phyloP scores from a whole-genome alignment of 2,113 vertebrate genomes.

The Gila orcuttii region DNA sequence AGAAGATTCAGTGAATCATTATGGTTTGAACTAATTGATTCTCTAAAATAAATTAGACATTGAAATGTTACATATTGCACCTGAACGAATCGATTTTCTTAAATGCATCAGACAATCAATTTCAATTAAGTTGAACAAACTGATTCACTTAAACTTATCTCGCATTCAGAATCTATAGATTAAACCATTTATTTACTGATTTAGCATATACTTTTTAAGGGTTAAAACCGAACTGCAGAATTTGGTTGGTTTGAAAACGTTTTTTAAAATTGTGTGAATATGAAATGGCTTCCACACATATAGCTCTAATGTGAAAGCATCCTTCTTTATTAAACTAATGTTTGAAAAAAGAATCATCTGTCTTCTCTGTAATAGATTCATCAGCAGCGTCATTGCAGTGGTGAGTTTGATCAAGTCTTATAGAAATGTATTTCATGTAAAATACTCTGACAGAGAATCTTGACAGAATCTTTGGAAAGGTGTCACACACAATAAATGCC shows the following conservation, averaged over 20 bases:
- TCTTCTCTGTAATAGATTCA: conserved; percentile 15
- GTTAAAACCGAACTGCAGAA: no score
- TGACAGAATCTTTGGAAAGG: conserved; percentile 25
- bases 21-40: neutral
- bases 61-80: neutral
- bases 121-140: neutral
- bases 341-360: neutral
- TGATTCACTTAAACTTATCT: neutral
- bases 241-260: no score
- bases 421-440: conserved; percentile 11
- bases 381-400: neutral
- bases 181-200: no score
- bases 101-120: neutral
- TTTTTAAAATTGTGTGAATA: no score
- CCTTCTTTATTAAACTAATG: neutral
- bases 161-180: neutral
- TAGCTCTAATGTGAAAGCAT: neutral
- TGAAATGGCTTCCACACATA: neutral
- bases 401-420: conserved; percentile 6
- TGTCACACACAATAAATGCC: conserved; percentile 38
- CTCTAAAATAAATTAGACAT: neutral
- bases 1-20: neutral
- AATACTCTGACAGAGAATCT: conserved; percentile 9
- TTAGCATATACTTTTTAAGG: no score
- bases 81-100: neutral